These are phyloP conservation scores for Oncorhynchus gorbuscha DNA, from an alignment of 2,113 vertebrate genomes.

Conservation along the genomic window DNA sequence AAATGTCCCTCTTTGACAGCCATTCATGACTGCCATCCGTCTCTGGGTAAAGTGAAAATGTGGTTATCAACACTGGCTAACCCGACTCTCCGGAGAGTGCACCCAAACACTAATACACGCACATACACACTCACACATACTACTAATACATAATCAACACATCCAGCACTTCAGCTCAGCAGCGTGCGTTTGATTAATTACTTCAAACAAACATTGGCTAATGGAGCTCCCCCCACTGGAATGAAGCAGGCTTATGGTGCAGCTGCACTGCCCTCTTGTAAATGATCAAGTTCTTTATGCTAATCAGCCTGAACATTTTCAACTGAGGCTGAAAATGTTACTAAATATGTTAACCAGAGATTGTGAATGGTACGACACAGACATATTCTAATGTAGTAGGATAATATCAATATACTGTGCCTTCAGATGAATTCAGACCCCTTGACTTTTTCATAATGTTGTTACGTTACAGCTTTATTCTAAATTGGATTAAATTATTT, in stretches of 20 bases:
- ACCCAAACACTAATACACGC: neutral
- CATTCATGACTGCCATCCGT: constrained; percentile 67
- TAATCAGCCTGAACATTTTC: constrained; percentile 15
- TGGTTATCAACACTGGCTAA: constrained; percentile 27
- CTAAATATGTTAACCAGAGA: no score
- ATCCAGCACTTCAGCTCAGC: constrained; percentile 38
- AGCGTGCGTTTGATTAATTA: constrained; percentile 59
- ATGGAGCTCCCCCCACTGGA: constrained; percentile 29
- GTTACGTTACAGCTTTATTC: no score
- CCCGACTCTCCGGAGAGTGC: neutral
- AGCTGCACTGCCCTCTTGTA: constrained; percentile 6
- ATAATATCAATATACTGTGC: no score
- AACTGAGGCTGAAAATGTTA: no score
- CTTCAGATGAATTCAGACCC: no score
- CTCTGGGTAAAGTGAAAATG: constrained; percentile 19
- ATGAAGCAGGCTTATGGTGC: constrained; percentile 21
- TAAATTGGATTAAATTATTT: no score
- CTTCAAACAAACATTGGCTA: constrained; percentile 49
- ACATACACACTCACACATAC: neutral
- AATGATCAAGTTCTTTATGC: constrained; percentile 18
- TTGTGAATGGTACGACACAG: neutral
- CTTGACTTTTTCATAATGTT: no score
- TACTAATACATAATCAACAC: constrained; percentile 56
- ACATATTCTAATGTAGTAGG: no score
- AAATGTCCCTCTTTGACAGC: constrained; percentile 58